Conservation (phyloP, 1,140 invertebrate species). For the Hylaeus anthracinus region DNA sequence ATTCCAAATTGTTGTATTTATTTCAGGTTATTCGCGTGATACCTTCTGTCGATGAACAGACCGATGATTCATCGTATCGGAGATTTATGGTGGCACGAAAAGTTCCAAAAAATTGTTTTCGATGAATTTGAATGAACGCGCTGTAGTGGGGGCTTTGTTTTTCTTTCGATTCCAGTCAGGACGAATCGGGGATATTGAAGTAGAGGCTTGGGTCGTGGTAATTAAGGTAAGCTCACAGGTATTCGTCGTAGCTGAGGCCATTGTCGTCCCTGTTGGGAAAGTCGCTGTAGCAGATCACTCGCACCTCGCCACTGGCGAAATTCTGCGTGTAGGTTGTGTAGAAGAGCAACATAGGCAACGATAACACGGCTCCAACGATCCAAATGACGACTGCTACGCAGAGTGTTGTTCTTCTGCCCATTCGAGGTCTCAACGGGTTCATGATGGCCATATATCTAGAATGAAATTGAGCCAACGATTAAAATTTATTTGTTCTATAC, state of each 20-base stretch:
- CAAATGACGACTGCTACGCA: constrained; percentile 91
- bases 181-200: neutral
- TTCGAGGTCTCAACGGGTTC: constrained; percentile 91
- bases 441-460: constrained; percentile 95
- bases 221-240: constrained; percentile 85
- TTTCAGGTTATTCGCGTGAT: too few species aligned
- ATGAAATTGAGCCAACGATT: constrained; percentile 31
- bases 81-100: too few species aligned
- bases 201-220: constrained; percentile 9
- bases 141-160: too few species aligned
- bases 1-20: too few species aligned
- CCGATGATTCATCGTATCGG: too few species aligned
- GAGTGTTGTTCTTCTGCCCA: constrained; percentile 91
- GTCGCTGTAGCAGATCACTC: constrained; percentile 88
- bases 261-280: constrained; percentile 90
- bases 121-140: too few species aligned
- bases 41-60: too few species aligned
- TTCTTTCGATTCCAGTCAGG: neutral
- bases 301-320: constrained; percentile 83
- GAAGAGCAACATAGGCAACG: constrained; percentile 92
- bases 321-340: constrained; percentile 86
- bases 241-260: constrained; percentile 87
- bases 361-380: constrained; percentile 87
- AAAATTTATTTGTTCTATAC: neutral
- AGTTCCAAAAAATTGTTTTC: too few species aligned